These are phyloP conservation scores for Prenolepis imparis DNA, from an alignment of 2,888 invertebrate genomes.

Conservation along the genomic window DNA sequence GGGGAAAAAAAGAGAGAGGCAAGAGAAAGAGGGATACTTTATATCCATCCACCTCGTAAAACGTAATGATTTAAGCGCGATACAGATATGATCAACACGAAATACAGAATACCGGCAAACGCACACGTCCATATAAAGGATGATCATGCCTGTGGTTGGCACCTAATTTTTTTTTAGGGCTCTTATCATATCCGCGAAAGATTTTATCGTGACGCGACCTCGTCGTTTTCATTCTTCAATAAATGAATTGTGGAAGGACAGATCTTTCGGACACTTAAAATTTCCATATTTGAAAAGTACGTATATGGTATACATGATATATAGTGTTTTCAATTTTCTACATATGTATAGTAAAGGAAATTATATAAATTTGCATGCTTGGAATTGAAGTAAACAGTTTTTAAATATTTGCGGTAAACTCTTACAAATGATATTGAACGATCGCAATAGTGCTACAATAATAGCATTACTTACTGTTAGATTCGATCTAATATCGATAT, in stretches of 20 bases:
- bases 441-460: neutral
- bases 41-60: conserved; percentile 72
- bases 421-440: neutral
- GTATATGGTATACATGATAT: neutral
- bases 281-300: neutral
- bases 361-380: neutral
- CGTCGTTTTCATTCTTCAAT: neutral
- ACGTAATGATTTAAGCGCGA: conserved; percentile 70
- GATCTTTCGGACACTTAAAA: neutral
- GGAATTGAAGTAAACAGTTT: neutral
- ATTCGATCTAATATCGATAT: neutral
- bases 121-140: conserved; percentile 55
- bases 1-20: neutral
- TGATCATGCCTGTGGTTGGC: neutral
- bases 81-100: conserved; percentile 65
- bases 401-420: neutral
- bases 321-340: neutral
- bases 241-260: neutral
- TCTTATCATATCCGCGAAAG: conserved; percentile 3
- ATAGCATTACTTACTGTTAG: neutral
- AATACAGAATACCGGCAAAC: conserved; percentile 15
- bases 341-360: neutral
- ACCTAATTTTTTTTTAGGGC: neutral
- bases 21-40: conserved; percentile 47
- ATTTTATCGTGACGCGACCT: neutral